A percentile compares a stretch with the other conserved stretches of the same genome.
Evolutionary conservation across 2,888 invertebrate species (phyloP).

Genomic region (Tricholauxania praeusta): DNA sequence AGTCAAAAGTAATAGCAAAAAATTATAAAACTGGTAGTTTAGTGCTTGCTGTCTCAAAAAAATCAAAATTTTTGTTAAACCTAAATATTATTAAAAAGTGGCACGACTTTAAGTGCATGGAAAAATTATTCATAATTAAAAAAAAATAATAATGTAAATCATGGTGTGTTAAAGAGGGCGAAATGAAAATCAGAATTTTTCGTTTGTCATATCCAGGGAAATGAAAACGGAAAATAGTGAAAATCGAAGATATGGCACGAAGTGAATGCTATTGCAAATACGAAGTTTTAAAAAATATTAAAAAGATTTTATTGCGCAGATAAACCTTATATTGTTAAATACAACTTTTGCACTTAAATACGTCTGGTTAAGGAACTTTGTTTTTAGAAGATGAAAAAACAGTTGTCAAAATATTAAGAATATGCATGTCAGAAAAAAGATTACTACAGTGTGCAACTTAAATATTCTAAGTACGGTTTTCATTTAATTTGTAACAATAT

Average conservation of each 20-base stretch:
- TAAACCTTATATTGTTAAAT: not conserved
- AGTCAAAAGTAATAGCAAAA: slow-evolving; percentile 23
- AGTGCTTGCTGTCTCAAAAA: slow-evolving; percentile 36
- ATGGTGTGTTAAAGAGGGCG: not conserved
- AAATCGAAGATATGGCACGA: not conserved
- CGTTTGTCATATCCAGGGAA: not conserved
- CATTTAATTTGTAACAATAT: too few species aligned
- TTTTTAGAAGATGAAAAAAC: too few species aligned
- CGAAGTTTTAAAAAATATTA: not conserved
- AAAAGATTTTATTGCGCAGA: slow-evolving; percentile 13
- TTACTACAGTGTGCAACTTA: not conserved
- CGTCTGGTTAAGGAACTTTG: not conserved
- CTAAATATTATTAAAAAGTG: slow-evolving; percentile 33
- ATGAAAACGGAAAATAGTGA: slow-evolving; percentile 5
- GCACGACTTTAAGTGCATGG: slow-evolving; percentile 14
- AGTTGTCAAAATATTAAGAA: too few species aligned
- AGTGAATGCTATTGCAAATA: not conserved
- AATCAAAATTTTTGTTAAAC: slow-evolving; percentile 41
- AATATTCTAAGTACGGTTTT: too few species aligned
- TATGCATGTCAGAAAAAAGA: too few species aligned
- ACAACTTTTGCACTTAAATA: not conserved
- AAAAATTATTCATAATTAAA: not conserved
- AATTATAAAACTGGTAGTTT: slow-evolving; percentile 25
- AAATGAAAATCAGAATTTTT: not conserved
- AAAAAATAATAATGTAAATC: slow-evolving; percentile 17